Evolutionary conservation across 2,888 invertebrate species (phyloP).

Genomic region (Deilephila elpenor): DNA sequence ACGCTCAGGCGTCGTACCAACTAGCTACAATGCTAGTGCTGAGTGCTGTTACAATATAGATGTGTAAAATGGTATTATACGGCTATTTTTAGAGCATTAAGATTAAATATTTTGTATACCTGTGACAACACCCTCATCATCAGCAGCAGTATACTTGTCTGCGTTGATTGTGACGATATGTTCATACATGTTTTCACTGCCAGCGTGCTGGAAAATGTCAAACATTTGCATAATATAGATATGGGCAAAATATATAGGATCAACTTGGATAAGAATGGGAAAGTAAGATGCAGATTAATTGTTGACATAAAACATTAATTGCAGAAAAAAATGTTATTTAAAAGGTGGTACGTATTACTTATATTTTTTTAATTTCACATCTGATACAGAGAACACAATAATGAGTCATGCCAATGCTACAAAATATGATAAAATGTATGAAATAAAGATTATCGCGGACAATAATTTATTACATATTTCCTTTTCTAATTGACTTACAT

Average conservation of each 20-base stretch:
- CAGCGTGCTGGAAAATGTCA: conserved; percentile 80
- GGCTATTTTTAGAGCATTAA: background rate
- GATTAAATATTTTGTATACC: conserved; percentile 72
- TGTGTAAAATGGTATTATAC: background rate
- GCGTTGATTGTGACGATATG: conserved; percentile 90
- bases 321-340: no score
- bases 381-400: no score
- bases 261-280: no score
- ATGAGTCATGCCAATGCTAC: no score
- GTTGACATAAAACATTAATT: no score
- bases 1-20: no score
- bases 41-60: background rate
- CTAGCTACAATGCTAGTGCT: background rate
- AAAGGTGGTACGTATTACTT: no score
- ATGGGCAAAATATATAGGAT: background rate
- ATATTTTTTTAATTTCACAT: no score
- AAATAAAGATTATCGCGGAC: no score
- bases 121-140: conserved; percentile 89
- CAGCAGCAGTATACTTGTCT: conserved; percentile 89
- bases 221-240: background rate
- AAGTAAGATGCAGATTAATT: no score
- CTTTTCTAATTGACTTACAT: conserved; percentile 79
- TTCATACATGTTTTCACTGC: conserved; percentile 86
- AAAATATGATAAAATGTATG: no score
- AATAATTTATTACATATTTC: no score